Conservation (phyloP, 2,888 invertebrate species). For the Pimpla rufipes region DNA sequence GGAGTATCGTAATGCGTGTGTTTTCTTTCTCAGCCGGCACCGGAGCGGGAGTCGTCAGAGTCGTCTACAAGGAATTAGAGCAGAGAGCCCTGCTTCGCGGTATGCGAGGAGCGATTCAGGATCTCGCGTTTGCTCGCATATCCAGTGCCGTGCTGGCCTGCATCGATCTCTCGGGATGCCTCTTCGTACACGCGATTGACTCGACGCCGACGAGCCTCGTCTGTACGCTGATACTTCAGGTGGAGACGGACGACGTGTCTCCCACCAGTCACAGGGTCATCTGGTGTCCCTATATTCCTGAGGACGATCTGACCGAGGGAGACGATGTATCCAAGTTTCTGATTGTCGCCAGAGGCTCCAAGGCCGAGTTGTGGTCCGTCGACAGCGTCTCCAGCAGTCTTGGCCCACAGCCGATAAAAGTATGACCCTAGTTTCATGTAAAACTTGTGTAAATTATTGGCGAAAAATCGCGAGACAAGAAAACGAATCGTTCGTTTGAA, state of each 20-base stretch:
- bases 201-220: slow-evolving; percentile 85
- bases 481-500: background rate
- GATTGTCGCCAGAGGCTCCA: slow-evolving; percentile 92
- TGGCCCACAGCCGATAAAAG: slow-evolving; percentile 76
- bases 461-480: background rate
- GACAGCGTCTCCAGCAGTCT: slow-evolving; percentile 77
- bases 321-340: slow-evolving; percentile 92
- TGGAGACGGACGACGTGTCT: slow-evolving; percentile 85
- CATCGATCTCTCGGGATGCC: slow-evolving; percentile 94
- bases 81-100: slow-evolving; percentile 94
- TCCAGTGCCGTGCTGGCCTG: slow-evolving; percentile 93
- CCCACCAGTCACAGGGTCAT: slow-evolving; percentile 91
- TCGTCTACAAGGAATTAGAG: slow-evolving; percentile 92
- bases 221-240: slow-evolving; percentile 88
- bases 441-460: background rate
- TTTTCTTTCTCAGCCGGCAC: slow-evolving; percentile 74
- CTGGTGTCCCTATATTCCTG: slow-evolving; percentile 97
- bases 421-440: slow-evolving; percentile 37
- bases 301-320: slow-evolving; percentile 86
- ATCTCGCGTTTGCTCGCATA: slow-evolving; percentile 95
- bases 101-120: slow-evolving; percentile 95
- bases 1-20: background rate
- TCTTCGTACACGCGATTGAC: slow-evolving; percentile 93
- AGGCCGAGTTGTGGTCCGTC: slow-evolving; percentile 86
- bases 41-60: slow-evolving; percentile 92